Evolutionary conservation across 2,888 invertebrate genomes (phyloP).

Genomic region (Morinoia aosen): DNA sequence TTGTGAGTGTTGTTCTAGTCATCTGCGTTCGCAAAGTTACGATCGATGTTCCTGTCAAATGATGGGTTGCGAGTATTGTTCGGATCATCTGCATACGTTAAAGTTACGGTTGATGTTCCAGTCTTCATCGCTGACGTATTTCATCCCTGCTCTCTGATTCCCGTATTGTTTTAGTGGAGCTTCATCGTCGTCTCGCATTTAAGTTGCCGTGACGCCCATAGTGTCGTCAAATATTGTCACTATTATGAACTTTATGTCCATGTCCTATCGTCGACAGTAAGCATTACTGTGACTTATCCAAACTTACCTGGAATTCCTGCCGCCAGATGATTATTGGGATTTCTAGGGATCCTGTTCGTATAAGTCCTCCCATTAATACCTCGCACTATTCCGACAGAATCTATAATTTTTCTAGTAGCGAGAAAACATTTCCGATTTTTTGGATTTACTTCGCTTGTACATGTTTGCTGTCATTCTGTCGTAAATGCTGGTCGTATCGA

Average conservation of each 20-base stretch:
- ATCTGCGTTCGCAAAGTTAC: neutral
- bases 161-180: neutral
- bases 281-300: neutral
- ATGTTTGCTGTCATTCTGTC: too few relatives aligned
- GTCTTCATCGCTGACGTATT: neutral
- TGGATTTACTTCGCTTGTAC: too few relatives aligned
- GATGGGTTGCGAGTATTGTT: conserved; percentile 89
- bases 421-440: too few relatives aligned
- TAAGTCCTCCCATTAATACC: neutral
- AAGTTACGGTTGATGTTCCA: neutral
- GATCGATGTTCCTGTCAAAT: conserved; percentile 78
- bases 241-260: neutral
- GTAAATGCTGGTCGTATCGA: neutral
- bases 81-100: neutral
- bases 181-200: neutral
- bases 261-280: neutral
- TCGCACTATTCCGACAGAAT: neutral
- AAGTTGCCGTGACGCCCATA: neutral
- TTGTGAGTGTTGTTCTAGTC: conserved; percentile 78
- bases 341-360: neutral
- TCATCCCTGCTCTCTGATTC: neutral
- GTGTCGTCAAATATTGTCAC: neutral
- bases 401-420: too few relatives aligned
- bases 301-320: neutral
- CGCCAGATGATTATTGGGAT: neutral